Base-by-base conservation (phyloP, 2,888 invertebrate genomes). In the Cistogaster globosa region DNA sequence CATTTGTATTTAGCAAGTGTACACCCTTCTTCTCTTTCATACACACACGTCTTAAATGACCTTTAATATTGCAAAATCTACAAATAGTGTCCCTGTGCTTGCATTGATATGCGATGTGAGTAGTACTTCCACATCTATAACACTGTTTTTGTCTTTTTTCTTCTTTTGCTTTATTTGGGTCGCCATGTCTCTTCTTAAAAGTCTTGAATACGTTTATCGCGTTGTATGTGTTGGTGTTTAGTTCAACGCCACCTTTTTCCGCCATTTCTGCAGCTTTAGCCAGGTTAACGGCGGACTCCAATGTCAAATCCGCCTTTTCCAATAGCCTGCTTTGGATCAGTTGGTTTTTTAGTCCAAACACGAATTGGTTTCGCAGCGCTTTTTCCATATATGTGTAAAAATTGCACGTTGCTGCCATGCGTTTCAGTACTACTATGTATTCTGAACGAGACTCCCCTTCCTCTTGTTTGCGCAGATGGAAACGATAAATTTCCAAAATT, bases 401-500 rank as follows among this genome's bases (percentile, higher is more conserved):
- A 71, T 86, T 83, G 12, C 83, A 86, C 11, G 71, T 71, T 4
- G 69, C 36, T 36, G 71, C 77, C 68, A 78, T 53, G 32, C 75
- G 72, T 48, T 69, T 74, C 5, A 84, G 45, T 1, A 72, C 69
- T 12, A 80, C 60, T 8, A 84, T 38, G 53, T 63, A 72, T 42
- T 82, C 79, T 12, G 69, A 51, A 16, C 62, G 75, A 12, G 71
- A 67, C 67, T 81, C 79, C 5, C 60, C 62, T 16, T 45, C 53
- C 36, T 75, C 71, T 57, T 87, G 86, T 38, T 81, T 83, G 12
- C 83, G 77, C 51, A 79, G 53, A 67, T 84, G 69, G 22, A 86
- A 86, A 22, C 77, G 77, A 38, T 76, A 86, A 60, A 75, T 86
- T 68, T 86, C 78, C 20, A 81, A 57, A 32, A 83, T 82, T 42